Evolutionary conservation across 2,113 vertebrate genomes (phyloP), one percentile per base, ranked within the genome.

Genomic region (Sceloporus tristichus): DNA sequence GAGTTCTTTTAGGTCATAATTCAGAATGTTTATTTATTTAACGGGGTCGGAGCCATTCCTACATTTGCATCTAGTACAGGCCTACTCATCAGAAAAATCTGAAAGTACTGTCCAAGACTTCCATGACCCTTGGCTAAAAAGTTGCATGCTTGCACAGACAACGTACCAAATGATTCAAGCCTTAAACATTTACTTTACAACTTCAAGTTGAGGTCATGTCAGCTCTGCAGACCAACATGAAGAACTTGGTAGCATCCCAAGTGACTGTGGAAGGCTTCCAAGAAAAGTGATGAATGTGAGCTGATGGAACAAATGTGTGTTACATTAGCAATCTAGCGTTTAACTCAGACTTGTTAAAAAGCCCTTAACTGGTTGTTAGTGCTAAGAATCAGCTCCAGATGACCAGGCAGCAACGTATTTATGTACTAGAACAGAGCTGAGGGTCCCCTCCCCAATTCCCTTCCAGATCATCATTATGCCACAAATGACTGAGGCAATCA

Each of bases 191-290:
- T 48, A 23, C 34, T 87, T 71, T 81, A 80, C 34, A 80, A 38
- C 53, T 59, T 73, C 38, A 14, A 65, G 53, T 2, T n/a, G 78
- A 87, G 78, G 68, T 74, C 53, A 59, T 71, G 23, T 42, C 85
- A 81, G 53, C 78, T n/a, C 78, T 74, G 25, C 48, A 56, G 29
- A 86, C 65, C 53, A 42, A 56, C 38, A 23, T 34, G 34, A 56
- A 81, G 54, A 73, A 74, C 66, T 29, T 81, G 86, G 65, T 81
- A 59, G 54, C 54, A 5, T 73, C 79, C 86, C 68, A 81, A 87
- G n/a, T 5, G 16, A 27, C 23, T 29, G 54, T 59, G 68, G 68
- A 81, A 62, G 27, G 56, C 10, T 4, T 87, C 78, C 66, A 87
- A 73, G 78, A 40, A 73, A 80, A 79, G n/a, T 59, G 48, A 84